Conservation (phyloP, 2,888 invertebrate species). For the Lordiphosa andalusiaca region DNA sequence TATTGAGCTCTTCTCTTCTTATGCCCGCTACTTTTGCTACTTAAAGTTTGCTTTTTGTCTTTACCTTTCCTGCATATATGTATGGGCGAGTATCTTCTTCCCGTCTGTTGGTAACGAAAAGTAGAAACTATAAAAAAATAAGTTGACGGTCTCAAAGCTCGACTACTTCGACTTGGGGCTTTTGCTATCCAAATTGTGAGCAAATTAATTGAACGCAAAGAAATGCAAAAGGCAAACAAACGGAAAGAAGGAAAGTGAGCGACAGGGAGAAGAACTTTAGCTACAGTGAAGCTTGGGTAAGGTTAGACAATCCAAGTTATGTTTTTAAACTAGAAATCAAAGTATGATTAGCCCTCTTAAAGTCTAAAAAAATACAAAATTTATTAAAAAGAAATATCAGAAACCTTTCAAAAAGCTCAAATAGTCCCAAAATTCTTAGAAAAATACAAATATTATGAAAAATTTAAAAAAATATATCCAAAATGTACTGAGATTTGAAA, state of each 20-base stretch:
- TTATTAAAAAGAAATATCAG: too few relatives aligned
- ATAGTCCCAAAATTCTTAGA: too few relatives aligned
- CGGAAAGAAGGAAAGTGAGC: neutral
- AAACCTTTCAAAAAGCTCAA: too few relatives aligned
- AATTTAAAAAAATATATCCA: too few relatives aligned
- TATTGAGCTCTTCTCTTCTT: conserved; percentile 25
- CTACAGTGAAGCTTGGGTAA: neutral
- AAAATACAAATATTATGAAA: too few relatives aligned
- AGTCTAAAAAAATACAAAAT: too few relatives aligned
- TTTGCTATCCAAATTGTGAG: conserved; percentile 68
- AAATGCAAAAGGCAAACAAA: conserved; percentile 67
- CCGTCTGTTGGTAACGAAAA: conserved; percentile 13
- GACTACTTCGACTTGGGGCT: conserved; percentile 33
- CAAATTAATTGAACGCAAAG: conserved; percentile 75
- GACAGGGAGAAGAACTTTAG: conserved; percentile 11
- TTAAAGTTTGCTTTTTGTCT: conserved; percentile 74
- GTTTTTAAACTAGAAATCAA: too few relatives aligned
- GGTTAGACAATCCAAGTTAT: too few relatives aligned
- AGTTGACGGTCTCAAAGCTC: conserved; percentile 43
- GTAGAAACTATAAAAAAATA: conserved; percentile 20
- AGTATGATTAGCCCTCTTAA: too few relatives aligned
- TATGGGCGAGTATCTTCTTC: neutral
- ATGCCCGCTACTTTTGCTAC: conserved; percentile 61
- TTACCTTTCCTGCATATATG: conserved; percentile 47
- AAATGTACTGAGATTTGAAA: too few relatives aligned